phyloP scores from a whole-genome alignment of 1,140 invertebrate species.

The Nephila pilipes region DNA sequence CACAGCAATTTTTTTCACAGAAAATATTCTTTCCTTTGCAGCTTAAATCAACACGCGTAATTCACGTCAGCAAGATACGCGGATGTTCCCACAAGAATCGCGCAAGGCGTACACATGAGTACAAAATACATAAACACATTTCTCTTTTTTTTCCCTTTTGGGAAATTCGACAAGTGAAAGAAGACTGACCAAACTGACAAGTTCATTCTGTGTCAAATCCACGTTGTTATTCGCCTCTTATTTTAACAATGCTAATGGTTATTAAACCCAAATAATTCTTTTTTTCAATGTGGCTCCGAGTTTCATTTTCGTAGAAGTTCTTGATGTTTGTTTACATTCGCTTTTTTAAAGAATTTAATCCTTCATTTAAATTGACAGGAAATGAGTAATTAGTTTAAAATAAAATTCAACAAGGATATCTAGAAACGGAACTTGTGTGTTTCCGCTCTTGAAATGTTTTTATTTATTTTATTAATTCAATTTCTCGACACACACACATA shows the following conservation, averaged over 20 bases:
- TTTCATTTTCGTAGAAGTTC: too few species aligned
- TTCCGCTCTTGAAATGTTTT: too few species aligned
- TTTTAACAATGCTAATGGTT: neutral
- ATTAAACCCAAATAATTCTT: too few species aligned
- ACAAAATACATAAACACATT: constrained; percentile 3
- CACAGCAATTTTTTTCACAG: neutral
- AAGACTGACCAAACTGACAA: constrained; percentile 9
- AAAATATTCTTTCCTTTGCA: neutral
- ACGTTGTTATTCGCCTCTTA: neutral
- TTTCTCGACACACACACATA: too few species aligned
- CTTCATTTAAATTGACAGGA: too few species aligned
- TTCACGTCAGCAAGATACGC: constrained; percentile 17
- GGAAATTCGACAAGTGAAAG: constrained; percentile 1
- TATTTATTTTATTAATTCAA: too few species aligned
- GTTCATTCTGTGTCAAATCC: constrained; percentile 8
- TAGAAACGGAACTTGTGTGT: too few species aligned
- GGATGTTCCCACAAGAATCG: constrained; percentile 23
- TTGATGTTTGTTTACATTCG: too few species aligned
- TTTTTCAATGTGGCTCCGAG: too few species aligned
- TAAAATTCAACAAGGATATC: too few species aligned
- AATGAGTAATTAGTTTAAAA: too few species aligned
- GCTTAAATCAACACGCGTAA: constrained; percentile 14
- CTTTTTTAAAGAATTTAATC: too few species aligned
- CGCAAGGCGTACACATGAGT: constrained; percentile 6
- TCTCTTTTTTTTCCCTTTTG: neutral